Percentiles rank a stretch among this genome's conserved stretches.
Evolutionary conservation across 2,888 invertebrate species (phyloP).

Genomic region (Suillia variegata): DNA sequence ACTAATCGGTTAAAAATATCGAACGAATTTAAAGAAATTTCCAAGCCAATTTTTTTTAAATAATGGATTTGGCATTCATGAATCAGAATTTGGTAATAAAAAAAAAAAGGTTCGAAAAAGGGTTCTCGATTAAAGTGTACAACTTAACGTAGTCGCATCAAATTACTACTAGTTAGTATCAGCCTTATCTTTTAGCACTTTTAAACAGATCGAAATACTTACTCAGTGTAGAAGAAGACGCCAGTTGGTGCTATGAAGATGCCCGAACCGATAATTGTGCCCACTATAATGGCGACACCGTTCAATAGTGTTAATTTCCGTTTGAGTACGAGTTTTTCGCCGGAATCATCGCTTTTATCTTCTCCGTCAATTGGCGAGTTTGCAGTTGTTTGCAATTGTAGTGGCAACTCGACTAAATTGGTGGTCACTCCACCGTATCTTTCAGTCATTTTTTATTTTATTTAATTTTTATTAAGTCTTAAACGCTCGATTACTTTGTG

Average conservation of each 20-base stretch:
- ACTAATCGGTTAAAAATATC: too few species aligned
- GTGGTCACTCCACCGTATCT: conserved; percentile 51
- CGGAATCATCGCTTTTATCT: conserved; percentile 23
- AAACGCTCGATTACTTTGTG: too few species aligned
- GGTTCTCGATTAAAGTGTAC: too few species aligned
- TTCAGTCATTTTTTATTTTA: conserved; percentile 47
- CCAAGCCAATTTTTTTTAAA: too few species aligned
- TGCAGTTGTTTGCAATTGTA: conserved; percentile 16
- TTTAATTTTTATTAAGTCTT: not conserved
- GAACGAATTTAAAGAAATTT: too few species aligned
- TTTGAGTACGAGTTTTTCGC: conserved; percentile 72
- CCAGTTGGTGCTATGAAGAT: conserved; percentile 92
- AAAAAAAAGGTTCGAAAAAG: too few species aligned
- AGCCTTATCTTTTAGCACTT: too few species aligned
- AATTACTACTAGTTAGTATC: too few species aligned
- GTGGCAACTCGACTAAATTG: conserved; percentile 37
- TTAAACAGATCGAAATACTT: too few species aligned
- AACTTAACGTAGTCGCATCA: too few species aligned
- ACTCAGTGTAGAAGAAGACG: conserved; percentile 70
- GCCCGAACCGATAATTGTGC: conserved; percentile 89
- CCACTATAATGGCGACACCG: conserved; percentile 87
- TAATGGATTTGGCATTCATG: too few species aligned
- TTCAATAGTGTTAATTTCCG: conserved; percentile 83
- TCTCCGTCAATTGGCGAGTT: conserved; percentile 11
- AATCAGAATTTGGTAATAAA: too few species aligned